Evolutionary conservation across 2,888 invertebrate genomes (phyloP).

Genomic region (Micoletzkya japonica): DNA sequence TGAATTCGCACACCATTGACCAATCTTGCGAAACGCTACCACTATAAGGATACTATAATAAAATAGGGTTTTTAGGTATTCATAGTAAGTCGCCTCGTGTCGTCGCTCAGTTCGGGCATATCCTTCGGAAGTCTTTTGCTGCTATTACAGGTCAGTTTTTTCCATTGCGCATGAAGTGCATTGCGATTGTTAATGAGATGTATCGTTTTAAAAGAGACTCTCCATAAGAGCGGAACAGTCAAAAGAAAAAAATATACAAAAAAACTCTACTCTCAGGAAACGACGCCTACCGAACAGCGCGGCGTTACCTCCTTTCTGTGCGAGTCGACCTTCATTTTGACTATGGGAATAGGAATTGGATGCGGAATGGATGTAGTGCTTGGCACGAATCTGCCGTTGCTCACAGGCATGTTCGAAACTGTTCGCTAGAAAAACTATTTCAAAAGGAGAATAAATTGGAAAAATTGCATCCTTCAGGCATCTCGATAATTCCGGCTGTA

Average conservation of each 20-base stretch:
- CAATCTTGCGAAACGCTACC: no score
- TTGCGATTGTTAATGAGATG: no score
- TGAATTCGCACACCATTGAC: background rate
- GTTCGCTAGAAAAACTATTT: background rate
- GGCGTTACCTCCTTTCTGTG: constrained; percentile 44
- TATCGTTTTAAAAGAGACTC: background rate
- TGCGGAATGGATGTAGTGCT: constrained; percentile 42
- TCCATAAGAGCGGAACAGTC: background rate
- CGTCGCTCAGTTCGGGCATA: constrained; percentile 40
- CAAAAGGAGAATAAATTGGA: background rate
- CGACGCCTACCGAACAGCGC: constrained; percentile 45
- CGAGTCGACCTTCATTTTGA: constrained; percentile 41
- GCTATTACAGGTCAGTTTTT: constrained; percentile 40
- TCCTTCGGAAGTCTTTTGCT: constrained; percentile 50
- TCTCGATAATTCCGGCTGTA: constrained; percentile 42
- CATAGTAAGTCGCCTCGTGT: constrained; percentile 42
- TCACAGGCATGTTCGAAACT: constrained; percentile 23
- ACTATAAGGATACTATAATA: no score
- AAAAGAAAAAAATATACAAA: background rate
- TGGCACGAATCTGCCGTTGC: constrained; percentile 25
- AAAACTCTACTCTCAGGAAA: constrained; percentile 32
- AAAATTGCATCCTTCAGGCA: constrained; percentile 16
- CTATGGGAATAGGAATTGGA: constrained; percentile 47
- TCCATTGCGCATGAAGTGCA: background rate
- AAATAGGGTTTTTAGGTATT: constrained; percentile 33